These are phyloP conservation scores for Globicephala melas DNA, from an alignment of 2,113 vertebrate species.

Conservation along the genomic window DNA sequence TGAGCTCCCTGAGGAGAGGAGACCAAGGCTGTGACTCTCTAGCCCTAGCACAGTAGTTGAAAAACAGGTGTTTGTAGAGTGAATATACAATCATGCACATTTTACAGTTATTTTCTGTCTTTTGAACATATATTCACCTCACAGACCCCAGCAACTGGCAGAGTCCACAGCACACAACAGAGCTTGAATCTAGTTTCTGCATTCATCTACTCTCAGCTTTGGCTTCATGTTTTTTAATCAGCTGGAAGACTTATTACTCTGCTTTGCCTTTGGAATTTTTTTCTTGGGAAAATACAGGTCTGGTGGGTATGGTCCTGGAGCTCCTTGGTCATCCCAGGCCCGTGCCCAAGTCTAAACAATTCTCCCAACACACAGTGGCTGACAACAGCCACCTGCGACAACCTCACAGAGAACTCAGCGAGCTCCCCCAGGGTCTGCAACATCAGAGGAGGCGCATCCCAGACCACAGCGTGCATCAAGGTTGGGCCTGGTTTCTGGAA, in stretches of 20 bases:
- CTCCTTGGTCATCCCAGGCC: neutral
- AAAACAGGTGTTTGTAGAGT: neutral
- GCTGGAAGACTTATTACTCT: neutral
- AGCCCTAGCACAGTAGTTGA: neutral
- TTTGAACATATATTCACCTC: neutral
- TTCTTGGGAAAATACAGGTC: neutral
- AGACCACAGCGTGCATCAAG: neutral
- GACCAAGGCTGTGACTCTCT: neutral
- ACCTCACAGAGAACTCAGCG: neutral
- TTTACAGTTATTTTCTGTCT: neutral
- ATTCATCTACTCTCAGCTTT: neutral
- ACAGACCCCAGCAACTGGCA: neutral
- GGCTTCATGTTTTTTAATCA: neutral
- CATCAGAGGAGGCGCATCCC: neutral
- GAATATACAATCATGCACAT: neutral
- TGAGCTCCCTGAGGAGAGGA: neutral
- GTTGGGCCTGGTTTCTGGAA: neutral
- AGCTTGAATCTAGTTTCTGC: neutral
- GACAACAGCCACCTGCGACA: neutral
- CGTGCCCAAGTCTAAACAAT: neutral
- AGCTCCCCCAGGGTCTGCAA: neutral
- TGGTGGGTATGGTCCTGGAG: neutral
- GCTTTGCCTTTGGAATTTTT: neutral
- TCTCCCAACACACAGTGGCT: neutral
- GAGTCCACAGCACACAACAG: neutral